phyloP scores from a whole-genome alignment of 2,113 vertebrate species.

The Trematomus loennbergii region DNA sequence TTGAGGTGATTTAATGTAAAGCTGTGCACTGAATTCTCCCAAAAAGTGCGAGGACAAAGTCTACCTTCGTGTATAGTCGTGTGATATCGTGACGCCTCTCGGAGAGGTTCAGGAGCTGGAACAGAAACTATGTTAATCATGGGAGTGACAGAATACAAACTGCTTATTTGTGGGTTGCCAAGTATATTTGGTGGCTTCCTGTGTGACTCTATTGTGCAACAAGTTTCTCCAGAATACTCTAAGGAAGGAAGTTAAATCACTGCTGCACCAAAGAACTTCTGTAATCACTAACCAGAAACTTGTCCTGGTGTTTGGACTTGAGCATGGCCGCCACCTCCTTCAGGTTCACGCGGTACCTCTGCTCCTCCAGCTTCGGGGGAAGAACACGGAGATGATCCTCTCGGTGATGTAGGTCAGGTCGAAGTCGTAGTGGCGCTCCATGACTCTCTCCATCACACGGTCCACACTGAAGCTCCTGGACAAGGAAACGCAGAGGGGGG shows the following conservation, averaged over 20 bases:
- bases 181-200: conserved; percentile 9
- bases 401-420: conserved; percentile 95
- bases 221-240: conserved; percentile 9
- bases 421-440: conserved; percentile 92
- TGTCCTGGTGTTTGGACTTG: conserved; percentile 93
- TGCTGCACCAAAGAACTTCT: background rate
- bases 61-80: conserved; percentile 90
- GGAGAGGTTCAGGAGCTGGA: conserved; percentile 93
- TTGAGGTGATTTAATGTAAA: background rate
- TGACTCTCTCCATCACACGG: conserved; percentile 91
- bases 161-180: conserved; percentile 34
- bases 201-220: conserved; percentile 35
- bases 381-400: conserved; percentile 93
- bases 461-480: conserved; percentile 92
- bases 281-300: conserved; percentile 87
- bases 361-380: conserved; percentile 89
- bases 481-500: background rate
- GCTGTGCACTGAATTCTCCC: background rate
- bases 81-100: conserved; percentile 90
- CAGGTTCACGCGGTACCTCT: conserved; percentile 89
- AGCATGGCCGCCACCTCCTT: conserved; percentile 93
- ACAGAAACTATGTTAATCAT: conserved; percentile 5
- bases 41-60: background rate
- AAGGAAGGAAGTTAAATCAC: background rate
- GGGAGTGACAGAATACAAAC: conserved; percentile 21